Percentiles rank a stretch among this genome's conserved stretches.
These are phyloP conservation scores for Troglohyphantes excavatus DNA, from an alignment of 2,888 invertebrate genomes.

Conservation along the genomic window DNA sequence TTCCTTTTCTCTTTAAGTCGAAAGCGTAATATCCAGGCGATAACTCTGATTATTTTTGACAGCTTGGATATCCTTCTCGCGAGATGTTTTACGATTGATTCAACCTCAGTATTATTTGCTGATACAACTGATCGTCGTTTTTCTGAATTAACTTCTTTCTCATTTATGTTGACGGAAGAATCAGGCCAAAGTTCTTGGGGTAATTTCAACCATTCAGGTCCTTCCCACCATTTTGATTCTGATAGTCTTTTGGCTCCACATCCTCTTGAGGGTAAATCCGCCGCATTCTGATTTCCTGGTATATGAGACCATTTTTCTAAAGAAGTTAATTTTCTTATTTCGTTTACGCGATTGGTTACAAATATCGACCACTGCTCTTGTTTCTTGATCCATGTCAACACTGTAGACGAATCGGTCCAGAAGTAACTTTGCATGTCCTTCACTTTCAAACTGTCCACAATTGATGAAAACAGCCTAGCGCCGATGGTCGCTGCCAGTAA, in stretches of 20 bases:
- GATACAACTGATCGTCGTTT: no score
- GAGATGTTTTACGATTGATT: no score
- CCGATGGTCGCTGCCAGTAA: constrained; percentile 9
- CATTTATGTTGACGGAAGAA: no score
- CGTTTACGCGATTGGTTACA: constrained; percentile 2
- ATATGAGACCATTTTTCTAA: constrained; percentile 18
- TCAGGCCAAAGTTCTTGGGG: not conserved
- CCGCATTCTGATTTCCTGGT: not conserved
- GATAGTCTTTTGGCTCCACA: not conserved
- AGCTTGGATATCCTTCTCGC: no score
- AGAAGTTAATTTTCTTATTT: constrained; percentile 23
- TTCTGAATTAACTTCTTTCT: no score
- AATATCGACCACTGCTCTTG: constrained; percentile 2
- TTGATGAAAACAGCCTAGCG: not conserved
- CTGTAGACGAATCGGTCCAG: constrained; percentile 41
- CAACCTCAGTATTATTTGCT: no score
- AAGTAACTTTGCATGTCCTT: not conserved
- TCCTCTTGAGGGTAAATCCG: constrained; percentile 18
- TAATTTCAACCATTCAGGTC: not conserved
- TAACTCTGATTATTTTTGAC: no score
- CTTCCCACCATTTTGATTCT: constrained; percentile 9
- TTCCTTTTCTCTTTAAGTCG: no score
- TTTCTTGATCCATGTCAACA: constrained; percentile 22
- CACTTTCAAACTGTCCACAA: not conserved
- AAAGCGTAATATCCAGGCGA: no score